Evolutionary conservation across 2,113 vertebrate genomes (phyloP).

Genomic region (Lipophrys pholis): DNA sequence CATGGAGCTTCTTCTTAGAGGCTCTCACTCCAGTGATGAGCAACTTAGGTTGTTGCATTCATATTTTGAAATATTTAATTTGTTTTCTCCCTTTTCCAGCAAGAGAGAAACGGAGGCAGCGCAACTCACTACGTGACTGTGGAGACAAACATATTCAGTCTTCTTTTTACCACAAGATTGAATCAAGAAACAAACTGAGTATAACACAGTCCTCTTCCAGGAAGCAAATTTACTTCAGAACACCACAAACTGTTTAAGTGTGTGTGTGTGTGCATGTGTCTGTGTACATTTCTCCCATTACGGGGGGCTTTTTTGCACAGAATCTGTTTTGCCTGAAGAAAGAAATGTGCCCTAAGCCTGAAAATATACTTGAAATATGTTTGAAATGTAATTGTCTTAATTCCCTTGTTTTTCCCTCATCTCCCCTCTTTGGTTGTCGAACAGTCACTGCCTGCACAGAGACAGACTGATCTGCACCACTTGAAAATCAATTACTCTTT

Average conservation of each 20-base stretch:
- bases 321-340: constrained; percentile 10
- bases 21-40: constrained; percentile 17
- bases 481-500: constrained; percentile 9
- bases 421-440: constrained; percentile 6
- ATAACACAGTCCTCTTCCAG: constrained; percentile 2
- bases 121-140: constrained; percentile 44
- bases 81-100: constrained; percentile 5
- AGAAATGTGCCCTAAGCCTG: constrained; percentile 13
- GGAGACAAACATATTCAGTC: constrained; percentile 34
- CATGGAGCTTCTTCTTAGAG: constrained; percentile 1
- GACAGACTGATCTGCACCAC: constrained; percentile 1
- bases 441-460: constrained; percentile 27
- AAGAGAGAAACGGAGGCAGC: constrained; percentile 19
- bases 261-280: neutral
- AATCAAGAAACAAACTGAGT: no score
- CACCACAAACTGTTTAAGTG: constrained; percentile 2
- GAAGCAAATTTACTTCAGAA: constrained; percentile 48
- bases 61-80: constrained; percentile 29
- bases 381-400: constrained; percentile 7
- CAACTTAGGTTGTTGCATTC: neutral
- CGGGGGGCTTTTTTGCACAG: no score
- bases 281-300: no score
- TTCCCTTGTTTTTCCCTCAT: neutral
- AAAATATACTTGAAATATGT: constrained; percentile 10
- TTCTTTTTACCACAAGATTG: constrained; percentile 28